These are phyloP conservation scores for Rhinophrynus dorsalis DNA, from an alignment of 2,797 vertebrate species.

Conservation along the genomic window DNA sequence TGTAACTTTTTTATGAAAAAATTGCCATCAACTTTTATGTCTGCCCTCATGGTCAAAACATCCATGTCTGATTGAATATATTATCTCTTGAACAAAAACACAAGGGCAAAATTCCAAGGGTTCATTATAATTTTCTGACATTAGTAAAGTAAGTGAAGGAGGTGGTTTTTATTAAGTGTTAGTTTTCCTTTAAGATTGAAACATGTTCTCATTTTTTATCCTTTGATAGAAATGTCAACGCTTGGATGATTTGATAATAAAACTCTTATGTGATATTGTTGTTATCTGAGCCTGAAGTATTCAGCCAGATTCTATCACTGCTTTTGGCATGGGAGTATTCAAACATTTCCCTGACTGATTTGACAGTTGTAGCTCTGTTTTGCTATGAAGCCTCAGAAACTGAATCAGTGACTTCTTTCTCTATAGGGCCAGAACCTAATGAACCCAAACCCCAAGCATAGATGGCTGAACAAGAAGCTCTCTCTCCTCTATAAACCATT, in stretches of 20 bases:
- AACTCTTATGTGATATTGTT: neutral
- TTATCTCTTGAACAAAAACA: no score
- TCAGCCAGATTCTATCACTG: neutral
- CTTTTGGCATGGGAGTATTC: neutral
- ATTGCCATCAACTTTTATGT: no score
- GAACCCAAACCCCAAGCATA: slow-evolving; percentile 6
- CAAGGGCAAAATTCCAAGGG: no score
- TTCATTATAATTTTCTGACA: no score
- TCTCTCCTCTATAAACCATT: slow-evolving; percentile 1
- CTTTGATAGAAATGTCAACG: neutral
- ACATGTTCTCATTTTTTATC: no score
- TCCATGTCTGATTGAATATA: no score
- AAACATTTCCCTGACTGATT: neutral
- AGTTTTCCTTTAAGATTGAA: no score
- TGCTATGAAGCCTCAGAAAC: slow-evolving; percentile 5
- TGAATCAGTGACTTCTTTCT: slow-evolving; percentile 1
- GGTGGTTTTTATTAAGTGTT: no score
- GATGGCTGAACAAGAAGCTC: neutral
- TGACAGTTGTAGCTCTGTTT: slow-evolving; percentile 4
- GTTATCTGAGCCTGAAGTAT: neutral
- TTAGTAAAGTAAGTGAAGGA: no score
- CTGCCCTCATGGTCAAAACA: no score
- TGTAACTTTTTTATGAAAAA: no score
- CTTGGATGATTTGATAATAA: neutral
- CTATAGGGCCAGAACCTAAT: slow-evolving; percentile 10